Conservation (phyloP, 2,113 vertebrate species). For the Aegithalos caudatus region DNA sequence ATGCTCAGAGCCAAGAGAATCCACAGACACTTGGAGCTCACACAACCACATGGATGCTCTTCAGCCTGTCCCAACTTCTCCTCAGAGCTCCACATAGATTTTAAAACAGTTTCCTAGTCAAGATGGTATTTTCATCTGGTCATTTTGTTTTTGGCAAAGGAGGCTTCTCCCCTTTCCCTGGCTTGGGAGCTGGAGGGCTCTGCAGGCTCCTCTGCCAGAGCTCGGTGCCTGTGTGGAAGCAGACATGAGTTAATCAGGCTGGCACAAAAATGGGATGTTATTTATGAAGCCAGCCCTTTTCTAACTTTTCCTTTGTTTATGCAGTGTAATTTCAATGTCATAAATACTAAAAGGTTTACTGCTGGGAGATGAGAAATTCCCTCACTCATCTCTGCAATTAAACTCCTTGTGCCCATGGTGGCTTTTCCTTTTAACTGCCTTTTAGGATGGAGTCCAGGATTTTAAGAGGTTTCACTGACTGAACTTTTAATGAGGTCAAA, state of each 20-base stretch:
- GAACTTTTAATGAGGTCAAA: constrained; percentile 42
- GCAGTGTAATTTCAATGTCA: constrained; percentile 66
- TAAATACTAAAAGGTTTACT: constrained; percentile 73
- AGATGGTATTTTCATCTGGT: background rate
- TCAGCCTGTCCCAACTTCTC: background rate
- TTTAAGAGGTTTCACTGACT: constrained; percentile 56
- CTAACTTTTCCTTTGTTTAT: constrained; percentile 64
- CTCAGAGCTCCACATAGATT: background rate
- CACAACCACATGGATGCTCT: background rate
- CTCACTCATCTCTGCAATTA: constrained; percentile 70
- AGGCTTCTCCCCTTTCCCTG: background rate
- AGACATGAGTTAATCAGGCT: constrained; percentile 48
- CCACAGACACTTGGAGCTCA: fast-evolving
- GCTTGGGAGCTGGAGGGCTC: background rate
- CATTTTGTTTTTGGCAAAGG: constrained; percentile 19
- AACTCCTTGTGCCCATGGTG: constrained; percentile 29
- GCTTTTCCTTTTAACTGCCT: constrained; percentile 65
- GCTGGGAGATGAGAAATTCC: constrained; percentile 64
- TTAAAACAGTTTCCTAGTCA: constrained; percentile 4
- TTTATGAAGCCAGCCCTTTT: constrained; percentile 47
- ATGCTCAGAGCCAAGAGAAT: background rate
- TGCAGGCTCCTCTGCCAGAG: background rate
- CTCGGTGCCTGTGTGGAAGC: background rate
- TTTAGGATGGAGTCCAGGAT: constrained; percentile 67
- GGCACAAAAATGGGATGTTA: constrained; percentile 46